Percentiles rank a stretch among this genome's conserved stretches.
These are phyloP conservation scores for Tetranychus truncatus DNA, from an alignment of 2,888 invertebrate species.

Conservation along the genomic window DNA sequence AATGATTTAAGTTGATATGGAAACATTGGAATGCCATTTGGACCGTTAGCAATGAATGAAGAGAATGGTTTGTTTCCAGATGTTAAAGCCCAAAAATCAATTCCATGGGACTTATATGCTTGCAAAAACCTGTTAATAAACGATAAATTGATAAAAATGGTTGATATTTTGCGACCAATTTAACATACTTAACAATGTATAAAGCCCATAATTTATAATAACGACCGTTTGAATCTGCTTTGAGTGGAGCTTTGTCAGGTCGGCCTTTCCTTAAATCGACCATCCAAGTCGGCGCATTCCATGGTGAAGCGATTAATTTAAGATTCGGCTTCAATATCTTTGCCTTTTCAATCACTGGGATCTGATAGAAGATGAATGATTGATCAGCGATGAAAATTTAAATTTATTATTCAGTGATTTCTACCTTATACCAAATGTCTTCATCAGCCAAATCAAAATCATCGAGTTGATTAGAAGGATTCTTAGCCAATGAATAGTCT, in stretches of 20 bases:
- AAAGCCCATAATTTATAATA: constrained; percentile 62
- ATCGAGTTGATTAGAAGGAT: constrained; percentile 32
- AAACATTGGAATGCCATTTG: constrained; percentile 32
- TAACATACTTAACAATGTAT: constrained; percentile 48
- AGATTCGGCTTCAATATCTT: constrained; percentile 26
- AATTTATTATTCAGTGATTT: background rate
- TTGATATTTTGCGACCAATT: background rate
- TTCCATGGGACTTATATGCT: constrained; percentile 47
- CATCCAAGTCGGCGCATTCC: constrained; percentile 43
- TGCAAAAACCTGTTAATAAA: constrained; percentile 47
- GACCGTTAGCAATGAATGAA: constrained; percentile 65
- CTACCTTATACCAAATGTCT: constrained; percentile 19
- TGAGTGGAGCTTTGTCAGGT: constrained; percentile 28
- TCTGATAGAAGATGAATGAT: constrained; percentile 28
- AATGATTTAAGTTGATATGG: constrained; percentile 42
- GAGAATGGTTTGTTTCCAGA: constrained; percentile 62
- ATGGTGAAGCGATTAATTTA: constrained; percentile 37
- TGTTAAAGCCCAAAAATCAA: constrained; percentile 55
- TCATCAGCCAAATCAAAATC: constrained; percentile 20
- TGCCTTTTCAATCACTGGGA: constrained; percentile 33
- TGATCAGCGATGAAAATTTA: background rate
- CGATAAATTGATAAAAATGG: background rate
- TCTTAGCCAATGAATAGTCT: constrained; percentile 58
- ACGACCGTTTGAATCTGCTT: constrained; percentile 28
- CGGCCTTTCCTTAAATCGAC: constrained; percentile 37